phyloP scores from a whole-genome alignment of 2,113 vertebrate species.

The Delphinapterus leucas region DNA sequence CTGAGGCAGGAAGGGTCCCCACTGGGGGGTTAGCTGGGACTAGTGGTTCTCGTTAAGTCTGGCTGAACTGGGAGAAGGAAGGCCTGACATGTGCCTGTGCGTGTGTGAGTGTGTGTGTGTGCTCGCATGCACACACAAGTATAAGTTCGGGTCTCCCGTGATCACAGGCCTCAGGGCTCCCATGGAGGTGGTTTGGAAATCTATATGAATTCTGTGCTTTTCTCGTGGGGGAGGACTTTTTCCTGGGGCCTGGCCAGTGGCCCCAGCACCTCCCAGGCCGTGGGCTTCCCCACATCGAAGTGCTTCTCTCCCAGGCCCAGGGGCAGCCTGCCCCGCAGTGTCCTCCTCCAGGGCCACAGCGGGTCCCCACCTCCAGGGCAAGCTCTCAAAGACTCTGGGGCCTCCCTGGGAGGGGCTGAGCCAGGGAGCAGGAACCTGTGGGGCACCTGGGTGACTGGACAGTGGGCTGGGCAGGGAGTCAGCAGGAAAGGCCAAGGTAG shows the following conservation, averaged over 20 bases:
- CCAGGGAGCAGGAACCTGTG: neutral
- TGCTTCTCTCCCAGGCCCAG: neutral
- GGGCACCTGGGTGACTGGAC: neutral
- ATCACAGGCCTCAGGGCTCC: neutral
- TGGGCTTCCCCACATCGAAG: fast-evolving
- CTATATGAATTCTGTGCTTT: neutral
- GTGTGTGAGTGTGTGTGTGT: too few species aligned
- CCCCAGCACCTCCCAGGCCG: neutral
- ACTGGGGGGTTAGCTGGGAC: fast-evolving
- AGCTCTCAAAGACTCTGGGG: neutral
- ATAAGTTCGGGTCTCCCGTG: fast-evolving
- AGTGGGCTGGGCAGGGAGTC: neutral
- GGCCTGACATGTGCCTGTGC: fast-evolving
- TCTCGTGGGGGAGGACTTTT: fast-evolving
- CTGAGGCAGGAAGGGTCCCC: neutral
- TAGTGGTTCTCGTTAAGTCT: neutral
- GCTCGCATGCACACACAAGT: neutral
- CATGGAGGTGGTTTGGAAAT: neutral
- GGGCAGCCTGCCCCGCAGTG: neutral
- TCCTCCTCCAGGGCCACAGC: neutral
- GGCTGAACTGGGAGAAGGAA: neutral
- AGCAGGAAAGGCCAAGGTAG: neutral
- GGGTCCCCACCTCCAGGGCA: neutral
- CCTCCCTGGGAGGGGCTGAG: neutral
- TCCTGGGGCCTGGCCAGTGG: neutral